A percentile compares a stretch with the other conserved stretches of the same genome.
phyloP scores from a whole-genome alignment of 2,113 vertebrate species.

The Loxodonta africana region DNA sequence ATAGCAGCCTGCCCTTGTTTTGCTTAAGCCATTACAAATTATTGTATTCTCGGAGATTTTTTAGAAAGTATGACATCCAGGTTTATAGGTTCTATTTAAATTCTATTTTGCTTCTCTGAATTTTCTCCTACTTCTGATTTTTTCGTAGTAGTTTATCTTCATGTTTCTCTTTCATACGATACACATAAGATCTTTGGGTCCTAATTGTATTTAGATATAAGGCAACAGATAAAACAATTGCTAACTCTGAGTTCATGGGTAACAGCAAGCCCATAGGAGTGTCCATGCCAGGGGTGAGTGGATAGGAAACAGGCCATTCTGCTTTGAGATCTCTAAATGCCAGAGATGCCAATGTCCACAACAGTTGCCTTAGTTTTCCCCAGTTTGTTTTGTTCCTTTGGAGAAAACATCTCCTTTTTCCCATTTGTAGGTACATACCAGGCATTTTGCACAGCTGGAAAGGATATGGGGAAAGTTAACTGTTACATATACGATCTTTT shows the following conservation, averaged over 20 bases:
- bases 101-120: background rate
- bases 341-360: background rate
- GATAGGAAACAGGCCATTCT: background rate
- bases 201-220: background rate
- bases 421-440: background rate
- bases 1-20: background rate
- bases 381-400: background rate
- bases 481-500: background rate
- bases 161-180: background rate
- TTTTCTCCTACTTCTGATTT: background rate
- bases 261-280: background rate
- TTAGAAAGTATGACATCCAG: background rate
- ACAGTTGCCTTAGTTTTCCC: background rate
- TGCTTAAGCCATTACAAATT: background rate
- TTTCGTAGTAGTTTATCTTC: slow-evolving; percentile 20
- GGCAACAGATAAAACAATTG: background rate
- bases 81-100: background rate
- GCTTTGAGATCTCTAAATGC: background rate
- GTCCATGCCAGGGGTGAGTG: background rate
- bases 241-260: background rate
- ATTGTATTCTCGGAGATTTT: background rate
- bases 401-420: background rate
- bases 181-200: background rate
- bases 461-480: background rate
- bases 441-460: background rate